phyloP scores from a whole-genome alignment of 2,113 vertebrate genomes.

The Prionailurus bengalensis region DNA sequence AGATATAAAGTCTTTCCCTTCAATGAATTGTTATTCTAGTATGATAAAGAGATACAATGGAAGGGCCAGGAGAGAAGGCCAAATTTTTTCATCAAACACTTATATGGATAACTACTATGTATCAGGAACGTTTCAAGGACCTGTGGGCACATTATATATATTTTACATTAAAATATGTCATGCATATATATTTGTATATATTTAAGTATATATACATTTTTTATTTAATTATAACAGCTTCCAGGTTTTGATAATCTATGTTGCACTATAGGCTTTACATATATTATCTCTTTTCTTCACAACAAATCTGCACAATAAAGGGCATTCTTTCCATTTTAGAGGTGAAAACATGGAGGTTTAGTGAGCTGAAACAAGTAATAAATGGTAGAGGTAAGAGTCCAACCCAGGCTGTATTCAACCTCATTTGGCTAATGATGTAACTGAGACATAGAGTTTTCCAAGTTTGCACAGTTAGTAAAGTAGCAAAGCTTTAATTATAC shows the following conservation, averaged over 20 bases:
- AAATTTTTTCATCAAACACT: background rate
- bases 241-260: background rate
- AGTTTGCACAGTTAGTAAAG: background rate
- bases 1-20: slow-evolving; percentile 30
- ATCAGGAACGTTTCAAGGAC: slow-evolving; percentile 10
- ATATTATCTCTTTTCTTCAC: background rate
- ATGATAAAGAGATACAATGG: slow-evolving; percentile 29
- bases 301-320: background rate
- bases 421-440: slow-evolving; percentile 32
- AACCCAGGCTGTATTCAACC: background rate
- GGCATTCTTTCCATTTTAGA: background rate
- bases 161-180: background rate
- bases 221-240: background rate
- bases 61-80: background rate
- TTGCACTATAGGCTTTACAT: background rate
- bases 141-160: background rate
- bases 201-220: background rate
- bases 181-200: background rate
- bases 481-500: background rate
- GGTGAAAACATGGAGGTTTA: background rate
- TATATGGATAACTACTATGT: background rate
- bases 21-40: slow-evolving; percentile 34
- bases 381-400: background rate
- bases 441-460: background rate
- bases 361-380: background rate